phyloP scores from a whole-genome alignment of 64 coral and sea anemone species.

The Pachyseris speciosa region DNA sequence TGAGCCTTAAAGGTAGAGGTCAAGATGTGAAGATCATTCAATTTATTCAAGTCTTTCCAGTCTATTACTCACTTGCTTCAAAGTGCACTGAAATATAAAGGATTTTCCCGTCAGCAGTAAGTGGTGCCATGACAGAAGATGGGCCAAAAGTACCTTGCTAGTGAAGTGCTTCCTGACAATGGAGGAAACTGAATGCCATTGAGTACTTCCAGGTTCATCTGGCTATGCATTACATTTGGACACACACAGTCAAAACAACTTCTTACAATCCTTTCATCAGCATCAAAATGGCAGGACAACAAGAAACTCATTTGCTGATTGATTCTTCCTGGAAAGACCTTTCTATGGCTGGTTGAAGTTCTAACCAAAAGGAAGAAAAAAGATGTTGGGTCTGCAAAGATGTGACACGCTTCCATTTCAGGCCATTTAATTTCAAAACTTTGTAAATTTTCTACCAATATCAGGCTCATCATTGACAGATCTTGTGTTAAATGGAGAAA shows the following conservation, averaged over 20 bases:
- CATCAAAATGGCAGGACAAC: no score
- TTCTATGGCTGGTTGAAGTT: no score
- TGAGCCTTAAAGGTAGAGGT: not conserved
- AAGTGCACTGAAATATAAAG: not conserved
- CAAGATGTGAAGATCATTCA: not conserved
- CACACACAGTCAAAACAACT: not conserved
- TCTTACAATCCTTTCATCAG: no score
- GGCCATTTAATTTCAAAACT: no score
- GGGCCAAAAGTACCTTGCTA: no score
- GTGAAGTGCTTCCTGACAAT: not conserved
- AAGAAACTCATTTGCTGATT: no score
- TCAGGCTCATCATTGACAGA: no score
- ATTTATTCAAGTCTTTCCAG: not conserved
- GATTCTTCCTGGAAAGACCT: no score
- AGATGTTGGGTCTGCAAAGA: not conserved
- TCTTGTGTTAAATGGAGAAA: no score
- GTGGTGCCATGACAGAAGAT: no score
- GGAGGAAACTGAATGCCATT: not conserved
- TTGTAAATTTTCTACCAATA: no score
- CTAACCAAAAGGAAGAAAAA: not conserved
- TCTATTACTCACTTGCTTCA: not conserved
- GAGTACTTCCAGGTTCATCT: not conserved
- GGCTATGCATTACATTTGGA: not conserved
- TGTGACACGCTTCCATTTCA: not conserved
- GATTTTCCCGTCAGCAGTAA: not conserved